These are phyloP conservation scores for Crioceris asparagi DNA, from an alignment of 2,888 invertebrate species.

Conservation along the genomic window DNA sequence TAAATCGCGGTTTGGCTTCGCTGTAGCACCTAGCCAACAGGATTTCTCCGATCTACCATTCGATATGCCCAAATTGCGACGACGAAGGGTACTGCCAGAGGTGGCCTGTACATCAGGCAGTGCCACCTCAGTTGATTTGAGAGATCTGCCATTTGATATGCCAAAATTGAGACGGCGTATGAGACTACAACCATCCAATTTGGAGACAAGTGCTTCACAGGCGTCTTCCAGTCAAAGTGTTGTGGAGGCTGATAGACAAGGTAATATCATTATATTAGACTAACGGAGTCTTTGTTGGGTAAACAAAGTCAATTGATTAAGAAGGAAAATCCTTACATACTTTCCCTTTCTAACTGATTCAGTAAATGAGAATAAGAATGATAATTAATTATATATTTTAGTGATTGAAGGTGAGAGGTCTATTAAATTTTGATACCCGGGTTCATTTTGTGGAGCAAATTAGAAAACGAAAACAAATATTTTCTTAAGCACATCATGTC, in stretches of 20 bases:
- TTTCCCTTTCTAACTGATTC: too few relatives aligned
- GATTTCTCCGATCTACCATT: conserved; percentile 74
- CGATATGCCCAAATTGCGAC: conserved; percentile 78
- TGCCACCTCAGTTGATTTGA: conserved; percentile 64
- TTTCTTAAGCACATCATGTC: too few relatives aligned
- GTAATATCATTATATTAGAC: too few relatives aligned
- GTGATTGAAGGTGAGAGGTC: too few relatives aligned
- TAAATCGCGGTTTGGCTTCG: conserved; percentile 45
- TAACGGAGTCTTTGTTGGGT: too few relatives aligned
- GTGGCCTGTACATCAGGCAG: conserved; percentile 60
- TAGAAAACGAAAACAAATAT: too few relatives aligned
- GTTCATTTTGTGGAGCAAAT: too few relatives aligned
- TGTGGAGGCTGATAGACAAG: conserved; percentile 58
- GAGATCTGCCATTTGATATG: conserved; percentile 84
- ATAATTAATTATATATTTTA: too few relatives aligned
- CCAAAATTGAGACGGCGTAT: conserved; percentile 72
- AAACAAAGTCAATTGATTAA: too few relatives aligned
- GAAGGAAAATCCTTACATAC: too few relatives aligned
- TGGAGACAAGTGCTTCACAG: conserved; percentile 65
- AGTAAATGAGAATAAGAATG: too few relatives aligned
- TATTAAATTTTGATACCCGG: too few relatives aligned
- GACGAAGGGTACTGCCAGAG: conserved; percentile 54
- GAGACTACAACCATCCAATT: conserved; percentile 48
- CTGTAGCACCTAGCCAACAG: conserved; percentile 42
- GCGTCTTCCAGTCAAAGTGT: conserved; percentile 76